These are phyloP conservation scores for Phodopus roborovskii DNA, from an alignment of 2,113 vertebrate species.

Conservation along the genomic window DNA sequence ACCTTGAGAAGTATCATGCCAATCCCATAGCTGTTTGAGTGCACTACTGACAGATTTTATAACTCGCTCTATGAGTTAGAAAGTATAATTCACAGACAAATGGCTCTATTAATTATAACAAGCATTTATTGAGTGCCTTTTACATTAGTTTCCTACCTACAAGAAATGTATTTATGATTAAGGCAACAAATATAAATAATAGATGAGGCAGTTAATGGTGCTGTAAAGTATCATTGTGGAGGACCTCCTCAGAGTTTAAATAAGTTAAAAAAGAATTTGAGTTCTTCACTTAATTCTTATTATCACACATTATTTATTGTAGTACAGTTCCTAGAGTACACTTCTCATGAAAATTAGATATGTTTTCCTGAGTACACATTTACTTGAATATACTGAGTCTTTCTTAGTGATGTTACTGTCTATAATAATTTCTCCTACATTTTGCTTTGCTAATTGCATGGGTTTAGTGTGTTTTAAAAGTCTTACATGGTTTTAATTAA, in stretches of 20 bases:
- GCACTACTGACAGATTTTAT: neutral
- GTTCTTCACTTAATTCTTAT: neutral
- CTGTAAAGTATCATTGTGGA: conserved; percentile 3
- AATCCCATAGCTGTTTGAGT: neutral
- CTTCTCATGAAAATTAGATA: conserved; percentile 14
- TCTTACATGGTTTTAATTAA: conserved; percentile 62
- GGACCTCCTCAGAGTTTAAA: neutral
- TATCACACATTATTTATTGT: conserved; percentile 36
- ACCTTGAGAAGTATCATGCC: neutral
- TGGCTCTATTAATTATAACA: conserved; percentile 47
- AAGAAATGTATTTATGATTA: neutral
- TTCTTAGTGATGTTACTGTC: conserved; percentile 43
- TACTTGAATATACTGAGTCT: conserved; percentile 30
- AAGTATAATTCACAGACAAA: neutral
- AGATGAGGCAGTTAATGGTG: neutral
- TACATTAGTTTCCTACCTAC: conserved; percentile 1
- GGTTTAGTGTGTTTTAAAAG: conserved; percentile 67
- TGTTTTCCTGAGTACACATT: conserved; percentile 50
- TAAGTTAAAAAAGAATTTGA: conserved; percentile 52
- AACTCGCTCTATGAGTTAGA: conserved; percentile 8
- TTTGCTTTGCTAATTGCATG: conserved; percentile 54
- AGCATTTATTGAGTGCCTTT: neutral
- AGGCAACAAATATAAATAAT: conserved; percentile 12
- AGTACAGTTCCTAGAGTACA: neutral
- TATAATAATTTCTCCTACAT: conserved; percentile 22